Percentiles rank a stretch among this genome's conserved stretches.
These are phyloP conservation scores for Pycnomerus fuliginosus DNA, from an alignment of 2,888 invertebrate species.

Conservation along the genomic window DNA sequence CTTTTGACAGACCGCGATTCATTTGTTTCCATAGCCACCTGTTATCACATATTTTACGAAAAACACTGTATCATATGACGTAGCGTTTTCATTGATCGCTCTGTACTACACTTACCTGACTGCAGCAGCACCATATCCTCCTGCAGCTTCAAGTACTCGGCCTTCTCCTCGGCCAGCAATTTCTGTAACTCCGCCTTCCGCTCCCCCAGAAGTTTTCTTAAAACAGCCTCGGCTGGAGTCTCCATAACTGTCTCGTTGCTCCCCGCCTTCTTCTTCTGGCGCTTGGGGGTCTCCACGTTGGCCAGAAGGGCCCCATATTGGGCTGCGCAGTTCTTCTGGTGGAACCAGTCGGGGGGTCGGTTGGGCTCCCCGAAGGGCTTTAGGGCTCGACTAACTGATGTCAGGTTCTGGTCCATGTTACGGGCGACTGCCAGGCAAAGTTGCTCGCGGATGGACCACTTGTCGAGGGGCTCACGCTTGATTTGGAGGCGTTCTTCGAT, in stretches of 20 bases:
- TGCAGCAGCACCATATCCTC: slow-evolving; percentile 60
- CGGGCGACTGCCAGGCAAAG: slow-evolving; percentile 79
- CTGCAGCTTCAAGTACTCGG: slow-evolving; percentile 72
- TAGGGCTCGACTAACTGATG: slow-evolving; percentile 79
- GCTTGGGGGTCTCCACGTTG: slow-evolving; percentile 80
- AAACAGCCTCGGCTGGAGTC: slow-evolving; percentile 77
- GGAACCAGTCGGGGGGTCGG: slow-evolving; percentile 83
- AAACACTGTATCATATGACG: too few species aligned
- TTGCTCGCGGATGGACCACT: slow-evolving; percentile 84
- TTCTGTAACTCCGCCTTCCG: slow-evolving; percentile 75
- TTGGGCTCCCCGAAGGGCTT: slow-evolving; percentile 76
- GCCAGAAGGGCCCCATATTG: slow-evolving; percentile 83
- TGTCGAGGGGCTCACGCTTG: slow-evolving; percentile 73
- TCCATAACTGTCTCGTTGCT: slow-evolving; percentile 57
- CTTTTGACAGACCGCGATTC: too few species aligned
- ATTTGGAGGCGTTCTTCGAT: slow-evolving; percentile 54
- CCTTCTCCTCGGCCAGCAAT: slow-evolving; percentile 68
- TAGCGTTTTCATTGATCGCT: too few species aligned
- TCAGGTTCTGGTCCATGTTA: slow-evolving; percentile 91
- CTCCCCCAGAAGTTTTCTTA: slow-evolving; percentile 75
- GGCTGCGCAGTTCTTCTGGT: slow-evolving; percentile 85
- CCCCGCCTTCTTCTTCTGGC: slow-evolving; percentile 72
- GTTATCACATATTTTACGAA: too few species aligned
- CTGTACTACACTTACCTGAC: slow-evolving; percentile 55
- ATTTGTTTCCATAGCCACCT: too few species aligned